Conservation (phyloP, 1,140 invertebrate genomes). For the Apis cerana region DNA sequence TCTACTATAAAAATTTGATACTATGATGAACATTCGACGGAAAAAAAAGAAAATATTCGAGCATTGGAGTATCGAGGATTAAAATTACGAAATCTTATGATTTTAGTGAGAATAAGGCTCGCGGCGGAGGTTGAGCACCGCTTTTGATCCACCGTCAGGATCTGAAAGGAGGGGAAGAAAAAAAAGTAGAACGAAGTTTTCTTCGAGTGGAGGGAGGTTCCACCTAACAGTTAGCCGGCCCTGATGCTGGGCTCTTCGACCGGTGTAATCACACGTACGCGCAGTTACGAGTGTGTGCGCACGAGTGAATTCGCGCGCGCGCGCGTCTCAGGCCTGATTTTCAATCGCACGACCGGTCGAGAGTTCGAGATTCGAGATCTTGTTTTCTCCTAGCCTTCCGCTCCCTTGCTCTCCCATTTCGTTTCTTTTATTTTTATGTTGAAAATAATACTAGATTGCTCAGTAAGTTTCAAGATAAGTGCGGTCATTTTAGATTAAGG, state of each 20-base stretch:
- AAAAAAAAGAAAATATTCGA: no score
- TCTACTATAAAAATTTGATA: no score
- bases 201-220: conserved; percentile 41
- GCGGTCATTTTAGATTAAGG: no score
- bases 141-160: conserved; percentile 30
- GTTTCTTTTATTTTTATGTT: conserved; percentile 18
- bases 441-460: neutral
- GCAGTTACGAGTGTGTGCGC: no score
- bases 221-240: conserved; percentile 56
- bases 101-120: neutral
- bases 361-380: conserved; percentile 38
- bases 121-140: conserved; percentile 47
- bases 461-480: no score
- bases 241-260: conserved; percentile 58
- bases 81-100: neutral
- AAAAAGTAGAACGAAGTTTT: conserved; percentile 64
- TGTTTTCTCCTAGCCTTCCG: conserved; percentile 38
- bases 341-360: conserved; percentile 33
- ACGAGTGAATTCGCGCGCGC: neutral
- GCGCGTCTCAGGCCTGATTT: conserved; percentile 37
- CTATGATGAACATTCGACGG: no score
- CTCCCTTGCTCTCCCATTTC: conserved; percentile 25
- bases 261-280: neutral
- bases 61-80: neutral
- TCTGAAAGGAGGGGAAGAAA: conserved; percentile 4